These are phyloP conservation scores for Parambassis ranga DNA, from an alignment of 2,797 vertebrate species.

Conservation along the genomic window DNA sequence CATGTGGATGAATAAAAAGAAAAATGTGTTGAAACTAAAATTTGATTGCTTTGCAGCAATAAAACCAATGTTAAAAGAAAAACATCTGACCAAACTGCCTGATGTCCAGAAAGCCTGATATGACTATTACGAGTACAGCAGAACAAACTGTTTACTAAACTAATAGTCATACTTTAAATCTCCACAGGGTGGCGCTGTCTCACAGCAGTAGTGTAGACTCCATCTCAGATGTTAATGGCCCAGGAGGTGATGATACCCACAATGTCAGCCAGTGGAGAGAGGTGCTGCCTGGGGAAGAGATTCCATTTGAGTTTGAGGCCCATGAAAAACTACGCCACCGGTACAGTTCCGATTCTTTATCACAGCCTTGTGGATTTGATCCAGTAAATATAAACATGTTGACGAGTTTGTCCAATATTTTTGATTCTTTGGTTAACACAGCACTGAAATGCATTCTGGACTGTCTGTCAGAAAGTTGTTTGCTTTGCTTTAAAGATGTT, in stretches of 20 bases:
- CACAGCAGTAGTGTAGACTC: constrained; percentile 94
- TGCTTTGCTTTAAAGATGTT: neutral
- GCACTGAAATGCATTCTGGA: neutral
- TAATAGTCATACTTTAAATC: too few relatives aligned
- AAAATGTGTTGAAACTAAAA: too few relatives aligned
- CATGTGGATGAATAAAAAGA: too few relatives aligned
- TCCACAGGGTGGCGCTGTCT: constrained; percentile 90
- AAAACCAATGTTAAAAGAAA: too few relatives aligned
- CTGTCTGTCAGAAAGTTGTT: neutral
- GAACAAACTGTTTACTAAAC: too few relatives aligned
- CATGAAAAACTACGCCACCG: constrained; percentile 89
- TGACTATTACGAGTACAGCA: too few relatives aligned
- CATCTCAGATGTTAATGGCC: constrained; percentile 84
- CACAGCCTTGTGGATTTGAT: neutral
- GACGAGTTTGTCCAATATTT: too few relatives aligned
- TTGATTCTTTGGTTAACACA: too few relatives aligned
- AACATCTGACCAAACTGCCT: too few relatives aligned
- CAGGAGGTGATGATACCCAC: constrained; percentile 87
- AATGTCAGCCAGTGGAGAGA: constrained; percentile 95
- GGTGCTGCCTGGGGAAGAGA: constrained; percentile 91
- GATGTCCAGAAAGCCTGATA: too few relatives aligned
- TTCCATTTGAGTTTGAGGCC: constrained; percentile 97
- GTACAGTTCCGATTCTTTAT: constrained; percentile 37
- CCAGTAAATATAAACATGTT: neutral
- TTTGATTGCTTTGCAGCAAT: too few relatives aligned